These are phyloP conservation scores for Malacoraja senta DNA, from an alignment of 2,797 vertebrate species.

Conservation along the genomic window DNA sequence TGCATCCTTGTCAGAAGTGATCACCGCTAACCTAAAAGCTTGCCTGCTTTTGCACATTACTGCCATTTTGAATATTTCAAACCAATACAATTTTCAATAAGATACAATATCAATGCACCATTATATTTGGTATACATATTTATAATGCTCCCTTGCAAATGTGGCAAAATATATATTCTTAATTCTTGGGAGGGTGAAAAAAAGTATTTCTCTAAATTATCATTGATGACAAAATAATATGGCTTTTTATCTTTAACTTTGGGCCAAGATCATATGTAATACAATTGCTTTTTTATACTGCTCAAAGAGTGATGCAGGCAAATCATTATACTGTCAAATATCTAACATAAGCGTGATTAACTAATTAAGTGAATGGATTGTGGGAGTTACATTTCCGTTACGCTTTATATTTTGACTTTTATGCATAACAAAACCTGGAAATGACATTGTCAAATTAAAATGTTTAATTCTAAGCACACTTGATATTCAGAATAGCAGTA, in stretches of 20 bases:
- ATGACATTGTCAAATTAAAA: neutral
- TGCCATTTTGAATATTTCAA: slow-evolving; percentile 1
- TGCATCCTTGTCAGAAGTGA: neutral
- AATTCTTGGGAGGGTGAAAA: neutral
- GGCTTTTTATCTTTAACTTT: neutral
- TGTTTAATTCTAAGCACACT: neutral
- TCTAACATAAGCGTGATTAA: neutral
- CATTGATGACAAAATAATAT: neutral
- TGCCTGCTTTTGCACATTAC: slow-evolving; percentile 1
- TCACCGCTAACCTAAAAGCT: neutral
- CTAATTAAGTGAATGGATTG: neutral
- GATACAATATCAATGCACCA: neutral
- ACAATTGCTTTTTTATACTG: neutral
- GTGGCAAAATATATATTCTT: neutral
- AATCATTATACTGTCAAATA: neutral
- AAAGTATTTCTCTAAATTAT: neutral
- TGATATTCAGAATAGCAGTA: neutral
- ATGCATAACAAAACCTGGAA: neutral
- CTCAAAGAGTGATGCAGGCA: neutral
- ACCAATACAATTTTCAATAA: neutral
- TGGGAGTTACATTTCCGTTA: neutral
- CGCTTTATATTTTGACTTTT: neutral
- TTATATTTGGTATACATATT: neutral
- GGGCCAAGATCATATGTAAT: neutral
- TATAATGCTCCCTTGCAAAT: neutral